A percentile compares a stretch with the other conserved stretches of the same genome.
Evolutionary conservation across 2,797 vertebrate genomes (phyloP).

Genomic region (Peromyscus nudipes): DNA sequence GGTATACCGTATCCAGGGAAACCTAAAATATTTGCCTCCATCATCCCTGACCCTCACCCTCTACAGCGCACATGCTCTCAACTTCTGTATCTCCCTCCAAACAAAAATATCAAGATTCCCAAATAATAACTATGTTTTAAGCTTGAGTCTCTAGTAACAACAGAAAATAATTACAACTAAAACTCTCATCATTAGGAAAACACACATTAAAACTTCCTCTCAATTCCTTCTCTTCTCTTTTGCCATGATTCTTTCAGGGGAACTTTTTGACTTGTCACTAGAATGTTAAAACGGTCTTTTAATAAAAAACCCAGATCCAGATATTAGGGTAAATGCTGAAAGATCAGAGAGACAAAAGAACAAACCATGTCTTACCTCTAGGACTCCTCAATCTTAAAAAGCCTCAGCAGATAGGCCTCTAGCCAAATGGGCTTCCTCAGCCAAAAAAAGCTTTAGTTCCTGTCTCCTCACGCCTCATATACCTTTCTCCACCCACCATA

Average conservation of each 20-base stretch:
- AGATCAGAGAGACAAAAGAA: no score
- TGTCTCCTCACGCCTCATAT: no score
- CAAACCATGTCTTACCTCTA: no score
- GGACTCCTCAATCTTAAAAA: no score
- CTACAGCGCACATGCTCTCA: not conserved
- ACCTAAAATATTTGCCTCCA: not conserved
- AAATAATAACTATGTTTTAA: not conserved
- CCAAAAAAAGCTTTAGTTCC: no score
- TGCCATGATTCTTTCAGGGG: not conserved
- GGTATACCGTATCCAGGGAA: not conserved
- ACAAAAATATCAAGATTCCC: not conserved
- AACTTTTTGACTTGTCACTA: not conserved
- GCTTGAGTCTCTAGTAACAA: not conserved
- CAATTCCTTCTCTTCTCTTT: not conserved
- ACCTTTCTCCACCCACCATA: no score
- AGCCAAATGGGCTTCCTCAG: no score
- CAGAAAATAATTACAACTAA: not conserved
- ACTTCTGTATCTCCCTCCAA: not conserved
- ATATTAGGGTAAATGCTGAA: no score
- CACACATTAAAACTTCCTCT: not conserved
- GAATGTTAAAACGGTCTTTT: no score
- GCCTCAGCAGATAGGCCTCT: no score
- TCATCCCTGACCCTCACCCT: not conserved
- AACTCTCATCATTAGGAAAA: not conserved
- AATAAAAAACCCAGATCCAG: no score